Evolutionary conservation across 2,888 invertebrate species (phyloP), one percentile per base, ranked within the genome.

Genomic region (Urechis unicinctus): DNA sequence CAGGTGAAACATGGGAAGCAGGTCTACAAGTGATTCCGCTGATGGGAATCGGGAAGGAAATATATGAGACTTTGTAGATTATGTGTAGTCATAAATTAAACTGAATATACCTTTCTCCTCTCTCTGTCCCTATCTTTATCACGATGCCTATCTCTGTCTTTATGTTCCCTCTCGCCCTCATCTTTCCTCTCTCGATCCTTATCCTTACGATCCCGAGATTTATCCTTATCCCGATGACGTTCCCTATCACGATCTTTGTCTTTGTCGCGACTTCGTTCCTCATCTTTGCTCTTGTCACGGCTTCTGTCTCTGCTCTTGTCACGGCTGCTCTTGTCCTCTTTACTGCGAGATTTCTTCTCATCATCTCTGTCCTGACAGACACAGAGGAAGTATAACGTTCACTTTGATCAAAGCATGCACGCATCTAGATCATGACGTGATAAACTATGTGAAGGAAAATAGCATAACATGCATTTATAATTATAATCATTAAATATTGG

Each of bases 71-170:
- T n/a, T n/a, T n/a, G n/a, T n/a, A n/a, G n/a, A n/a, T n/a, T n/a
- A n/a, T n/a, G n/a, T n/a, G n/a, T n/a, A n/a, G n/a, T n/a, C n/a
- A n/a, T n/a, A n/a, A n/a, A n/a, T n/a, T n/a, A n/a, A n/a, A n/a
- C n/a, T n/a, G 17, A 36, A 42, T 58, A 57, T 21, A 53, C 59
- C 22, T 56, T 45, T 36, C 29, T 52, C 48, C 51, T 43, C 25
- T 57, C 55, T 31, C 46, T 45, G 9, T 41, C 43, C 43, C 46
- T 31, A 28, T 57, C 53, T 54, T 42, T 44, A 44, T 52, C 55
- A 21, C 51, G 53, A 47, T 50, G 46, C 29, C 50, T 51, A 22
- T 50, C 49, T 45, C 52, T n/a, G 30, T 51, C 48, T 31, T 46
- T 51, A 44, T 55, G 43, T 50, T 48, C 45, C 31, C 26, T 42